Evolutionary conservation across 2,113 vertebrate species (phyloP).

Genomic region (Callopanchax toddi): DNA sequence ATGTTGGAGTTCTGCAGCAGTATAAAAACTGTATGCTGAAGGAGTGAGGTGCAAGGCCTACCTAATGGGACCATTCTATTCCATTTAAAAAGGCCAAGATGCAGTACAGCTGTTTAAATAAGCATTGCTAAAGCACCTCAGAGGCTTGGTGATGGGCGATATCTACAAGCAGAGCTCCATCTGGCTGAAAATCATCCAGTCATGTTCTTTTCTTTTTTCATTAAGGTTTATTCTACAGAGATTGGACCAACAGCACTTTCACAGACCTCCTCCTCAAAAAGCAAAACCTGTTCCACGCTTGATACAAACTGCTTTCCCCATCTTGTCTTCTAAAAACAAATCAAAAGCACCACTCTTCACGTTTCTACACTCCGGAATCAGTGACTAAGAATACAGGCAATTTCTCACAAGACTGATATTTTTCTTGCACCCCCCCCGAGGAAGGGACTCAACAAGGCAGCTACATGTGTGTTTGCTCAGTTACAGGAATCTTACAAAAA

Average conservation of each 20-base stretch:
- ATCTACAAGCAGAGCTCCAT: constrained; percentile 64
- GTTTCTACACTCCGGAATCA: constrained; percentile 36
- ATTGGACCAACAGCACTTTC: constrained; percentile 19
- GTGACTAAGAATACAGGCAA: constrained; percentile 30
- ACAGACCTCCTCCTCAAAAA: constrained; percentile 26
- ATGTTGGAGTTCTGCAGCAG: constrained; percentile 52
- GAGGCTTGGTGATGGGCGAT: constrained; percentile 57
- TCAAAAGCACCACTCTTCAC: constrained; percentile 21
- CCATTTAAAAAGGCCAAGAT: constrained; percentile 73
- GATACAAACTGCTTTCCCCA: constrained; percentile 16
- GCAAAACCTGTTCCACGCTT: neutral
- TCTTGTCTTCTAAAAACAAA: constrained; percentile 30
- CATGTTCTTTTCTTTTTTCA: constrained; percentile 47
- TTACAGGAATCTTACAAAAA: constrained; percentile 45
- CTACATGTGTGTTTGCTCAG: constrained; percentile 57
- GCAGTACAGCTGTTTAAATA: constrained; percentile 73
- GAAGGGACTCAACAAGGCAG: constrained; percentile 59
- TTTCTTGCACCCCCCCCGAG: constrained; percentile 38
- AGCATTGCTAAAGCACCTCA: constrained; percentile 68
- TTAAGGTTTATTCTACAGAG: constrained; percentile 46
- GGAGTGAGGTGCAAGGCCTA: constrained; percentile 47
- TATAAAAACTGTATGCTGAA: constrained; percentile 55
- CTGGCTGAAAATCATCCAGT: constrained; percentile 48
- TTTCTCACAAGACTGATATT: constrained; percentile 43
- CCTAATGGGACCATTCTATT: constrained; percentile 71